These are phyloP conservation scores for Drosophila subsilvestris DNA, from an alignment of 2,888 invertebrate species.

Conservation along the genomic window DNA sequence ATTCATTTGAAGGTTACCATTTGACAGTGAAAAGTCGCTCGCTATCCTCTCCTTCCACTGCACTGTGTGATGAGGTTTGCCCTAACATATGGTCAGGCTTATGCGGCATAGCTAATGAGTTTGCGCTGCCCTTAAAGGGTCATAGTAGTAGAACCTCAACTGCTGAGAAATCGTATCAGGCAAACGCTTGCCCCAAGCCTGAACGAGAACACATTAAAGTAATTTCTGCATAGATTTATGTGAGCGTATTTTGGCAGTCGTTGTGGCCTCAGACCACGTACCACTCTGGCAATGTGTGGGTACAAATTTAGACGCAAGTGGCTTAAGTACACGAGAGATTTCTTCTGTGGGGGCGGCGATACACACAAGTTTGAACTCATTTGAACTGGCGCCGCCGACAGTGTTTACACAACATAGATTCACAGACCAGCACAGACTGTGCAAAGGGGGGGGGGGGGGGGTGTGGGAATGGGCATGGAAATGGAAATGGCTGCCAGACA, in stretches of 20 bases:
- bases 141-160: too few relatives aligned
- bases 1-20: conserved; percentile 59
- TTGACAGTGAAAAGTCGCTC: conserved; percentile 21
- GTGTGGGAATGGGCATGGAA: background rate
- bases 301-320: conserved; percentile 15
- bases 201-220: too few relatives aligned
- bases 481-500: background rate
- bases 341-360: conserved; percentile 16
- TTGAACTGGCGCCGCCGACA: conserved; percentile 35
- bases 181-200: too few relatives aligned
- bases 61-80: background rate
- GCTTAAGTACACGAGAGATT: conserved; percentile 19
- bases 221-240: too few relatives aligned
- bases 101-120: background rate
- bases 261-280: too few relatives aligned
- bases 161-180: too few relatives aligned
- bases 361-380: conserved; percentile 34
- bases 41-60: background rate
- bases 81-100: background rate
- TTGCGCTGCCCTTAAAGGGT: too few relatives aligned
- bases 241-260: conserved; percentile 2
- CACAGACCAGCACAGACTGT: background rate
- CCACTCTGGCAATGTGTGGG: background rate
- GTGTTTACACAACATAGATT: conserved; percentile 32
- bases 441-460: background rate